phyloP scores from a whole-genome alignment of 2,797 vertebrate species.

The Mormyrops boulengeri region DNA sequence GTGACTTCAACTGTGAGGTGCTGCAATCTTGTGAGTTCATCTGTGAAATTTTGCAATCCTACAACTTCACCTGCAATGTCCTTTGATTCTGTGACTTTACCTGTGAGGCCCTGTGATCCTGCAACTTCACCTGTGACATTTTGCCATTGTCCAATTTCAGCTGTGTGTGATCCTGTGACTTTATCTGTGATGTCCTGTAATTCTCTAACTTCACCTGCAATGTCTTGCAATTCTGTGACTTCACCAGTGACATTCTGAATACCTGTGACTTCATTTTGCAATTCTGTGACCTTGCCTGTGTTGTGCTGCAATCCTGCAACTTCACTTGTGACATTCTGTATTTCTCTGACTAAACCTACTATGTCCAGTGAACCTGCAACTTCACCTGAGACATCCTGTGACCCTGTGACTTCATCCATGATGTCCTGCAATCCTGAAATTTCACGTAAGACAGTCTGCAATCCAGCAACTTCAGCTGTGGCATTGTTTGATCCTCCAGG shows the following conservation, averaged over 20 bases:
- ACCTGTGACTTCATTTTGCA: neutral
- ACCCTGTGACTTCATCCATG: neutral
- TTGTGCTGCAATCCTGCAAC: neutral
- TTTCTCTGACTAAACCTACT: neutral
- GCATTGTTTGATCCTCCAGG: neutral
- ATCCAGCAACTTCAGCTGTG: neutral
- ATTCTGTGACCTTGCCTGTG: neutral
- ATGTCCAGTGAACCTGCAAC: neutral
- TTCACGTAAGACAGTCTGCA: neutral
- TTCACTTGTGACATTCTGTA: neutral
- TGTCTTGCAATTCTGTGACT: constrained; percentile 28
- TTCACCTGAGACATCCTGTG: neutral
- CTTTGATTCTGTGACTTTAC: neutral
- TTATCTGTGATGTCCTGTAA: neutral
- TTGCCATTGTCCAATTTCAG: neutral
- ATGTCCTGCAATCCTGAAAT: neutral
- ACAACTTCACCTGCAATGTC: neutral
- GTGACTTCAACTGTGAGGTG: neutral
- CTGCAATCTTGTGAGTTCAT: neutral
- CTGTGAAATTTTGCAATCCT: neutral
- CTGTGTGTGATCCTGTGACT: neutral
- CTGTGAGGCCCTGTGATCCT: neutral
- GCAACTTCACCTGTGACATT: neutral
- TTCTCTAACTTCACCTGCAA: constrained; percentile 11
- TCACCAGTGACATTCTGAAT: constrained; percentile 11